phyloP scores from a whole-genome alignment of 2,888 invertebrate genomes.

The Emmelina monodactyla region DNA sequence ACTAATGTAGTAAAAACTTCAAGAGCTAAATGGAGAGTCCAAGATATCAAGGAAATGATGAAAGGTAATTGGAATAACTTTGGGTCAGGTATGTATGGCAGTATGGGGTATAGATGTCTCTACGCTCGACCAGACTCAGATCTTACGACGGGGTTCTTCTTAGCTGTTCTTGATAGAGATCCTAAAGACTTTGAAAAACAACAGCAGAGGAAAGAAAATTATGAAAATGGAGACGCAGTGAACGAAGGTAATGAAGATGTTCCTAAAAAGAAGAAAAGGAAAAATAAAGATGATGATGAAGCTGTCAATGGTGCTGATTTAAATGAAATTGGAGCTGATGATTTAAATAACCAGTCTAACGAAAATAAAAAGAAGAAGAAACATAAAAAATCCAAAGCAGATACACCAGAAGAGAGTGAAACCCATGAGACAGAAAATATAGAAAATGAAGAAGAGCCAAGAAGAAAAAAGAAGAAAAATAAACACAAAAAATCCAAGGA shows the following conservation, averaged over 20 bases:
- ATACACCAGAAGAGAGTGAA: background rate
- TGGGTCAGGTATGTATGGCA: slow-evolving; percentile 70
- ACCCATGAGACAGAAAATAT: background rate
- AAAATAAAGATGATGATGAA: slow-evolving; percentile 4
- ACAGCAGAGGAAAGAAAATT: slow-evolving; percentile 11
- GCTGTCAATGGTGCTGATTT: background rate
- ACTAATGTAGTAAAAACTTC: slow-evolving; percentile 70
- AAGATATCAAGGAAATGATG: slow-evolving; percentile 67
- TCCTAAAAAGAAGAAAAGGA: slow-evolving; percentile 15
- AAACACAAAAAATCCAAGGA: background rate
- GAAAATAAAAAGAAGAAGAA: slow-evolving; percentile 1
- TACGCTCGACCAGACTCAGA: slow-evolving; percentile 80
- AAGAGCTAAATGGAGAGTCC: slow-evolving; percentile 67
- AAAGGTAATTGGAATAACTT: slow-evolving; percentile 73
- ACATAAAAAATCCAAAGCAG: background rate
- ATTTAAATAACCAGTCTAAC: background rate
- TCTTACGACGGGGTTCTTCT: slow-evolving; percentile 92
- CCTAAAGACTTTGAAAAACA: slow-evolving; percentile 39
- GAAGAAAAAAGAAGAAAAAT: background rate
- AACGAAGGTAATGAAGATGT: slow-evolving; percentile 4
- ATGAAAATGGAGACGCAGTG: slow-evolving; percentile 2
- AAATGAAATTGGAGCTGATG: slow-evolving; percentile 1
- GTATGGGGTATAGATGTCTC: slow-evolving; percentile 77
- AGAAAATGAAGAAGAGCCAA: background rate
- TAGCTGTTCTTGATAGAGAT: slow-evolving; percentile 84